These are phyloP conservation scores for Labeo rohita DNA, from an alignment of 2,113 vertebrate species.

Conservation along the genomic window DNA sequence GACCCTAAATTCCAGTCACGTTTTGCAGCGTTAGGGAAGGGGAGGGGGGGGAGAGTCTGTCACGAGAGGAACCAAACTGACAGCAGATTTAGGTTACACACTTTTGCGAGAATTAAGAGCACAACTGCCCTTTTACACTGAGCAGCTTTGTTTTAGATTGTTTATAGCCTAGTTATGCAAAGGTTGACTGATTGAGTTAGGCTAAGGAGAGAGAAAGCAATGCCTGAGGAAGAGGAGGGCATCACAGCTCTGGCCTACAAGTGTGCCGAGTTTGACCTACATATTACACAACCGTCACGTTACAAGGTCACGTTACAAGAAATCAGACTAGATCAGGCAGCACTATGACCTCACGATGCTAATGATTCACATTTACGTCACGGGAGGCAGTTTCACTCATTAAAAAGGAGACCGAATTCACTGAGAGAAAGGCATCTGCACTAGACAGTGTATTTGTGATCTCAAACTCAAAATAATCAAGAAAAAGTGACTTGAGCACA, in stretches of 20 bases:
- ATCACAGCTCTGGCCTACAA: slow-evolving; percentile 36
- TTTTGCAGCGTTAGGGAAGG: slow-evolving; percentile 15
- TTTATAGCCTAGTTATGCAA: slow-evolving; percentile 3
- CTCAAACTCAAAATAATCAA: not conserved
- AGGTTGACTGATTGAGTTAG: not conserved
- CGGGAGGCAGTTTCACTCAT: slow-evolving; percentile 25
- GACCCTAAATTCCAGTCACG: slow-evolving; percentile 41
- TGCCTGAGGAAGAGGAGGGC: slow-evolving; percentile 26
- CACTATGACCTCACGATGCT: slow-evolving; percentile 54
- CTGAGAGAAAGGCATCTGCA: not conserved
- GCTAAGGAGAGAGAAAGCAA: slow-evolving; percentile 19
- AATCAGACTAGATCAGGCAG: slow-evolving; percentile 21
- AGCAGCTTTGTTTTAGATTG: not conserved
- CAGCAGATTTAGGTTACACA: slow-evolving; percentile 28
- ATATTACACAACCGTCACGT: slow-evolving; percentile 60
- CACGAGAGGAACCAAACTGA: slow-evolving; percentile 12
- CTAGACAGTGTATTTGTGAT: not conserved
- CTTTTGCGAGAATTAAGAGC: not conserved
- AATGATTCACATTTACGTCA: slow-evolving; percentile 35
- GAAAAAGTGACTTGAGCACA: not conserved
- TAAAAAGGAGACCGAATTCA: not conserved
- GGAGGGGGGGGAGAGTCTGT: slow-evolving; percentile 1
- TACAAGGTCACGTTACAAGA: slow-evolving; percentile 20
- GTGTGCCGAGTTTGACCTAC: slow-evolving; percentile 58
- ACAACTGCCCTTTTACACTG: not conserved